Base-by-base conservation (phyloP, 64 coral and sea anemone genomes). In the Stylophora pistillata region DNA sequence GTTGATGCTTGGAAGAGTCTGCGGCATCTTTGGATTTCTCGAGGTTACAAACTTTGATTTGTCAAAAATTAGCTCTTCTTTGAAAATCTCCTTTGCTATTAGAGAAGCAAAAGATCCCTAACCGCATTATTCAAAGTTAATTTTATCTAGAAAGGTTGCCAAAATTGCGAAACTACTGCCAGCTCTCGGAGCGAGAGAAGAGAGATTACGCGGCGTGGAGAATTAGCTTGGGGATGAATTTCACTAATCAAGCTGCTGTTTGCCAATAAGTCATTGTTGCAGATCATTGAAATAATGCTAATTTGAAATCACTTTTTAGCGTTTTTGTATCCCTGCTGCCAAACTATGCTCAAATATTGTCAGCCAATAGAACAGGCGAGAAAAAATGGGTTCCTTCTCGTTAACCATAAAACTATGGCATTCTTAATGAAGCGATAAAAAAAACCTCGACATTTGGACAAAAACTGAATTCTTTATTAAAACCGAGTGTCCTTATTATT, bases 381-480 rank as follows among this genome's bases (percentile, higher is more conserved):
- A 53, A 17, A 47, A 10, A 1, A 75, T 23, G 21, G 4, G 0
- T 18, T 21, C 53, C 18, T 21, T 76, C 23, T 76, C 41, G 18
- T 53, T 76, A 10, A 53, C 20, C 73, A 9, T 53, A 23, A 9
- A 37, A 52, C 53, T 76, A 41, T 76, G 73, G 41, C 37, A 4
- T 75, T 75, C 7, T 52, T 52, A 75, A 75, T 77, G 41, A 77
- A 26, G n/a, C 25, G 32, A 15, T 26, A 25, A 78, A 54, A 78
- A 27, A 56, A 9, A 25, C 56, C 56, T 78, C 75, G 13, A 56
- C 56, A 78, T 56, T 78, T 78, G 18, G 75, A 78, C 55, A 56
- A 28, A 78, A 78, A 78, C 56, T 56, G 23, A 57, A 78, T 78
- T 75, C 56, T 53, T 55, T 26, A 78, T 56, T 78, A 57, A 25